A percentile compares a stretch with the other conserved stretches of the same genome.
phyloP scores from a whole-genome alignment of 2,113 vertebrate genomes.

The Mugil cephalus region DNA sequence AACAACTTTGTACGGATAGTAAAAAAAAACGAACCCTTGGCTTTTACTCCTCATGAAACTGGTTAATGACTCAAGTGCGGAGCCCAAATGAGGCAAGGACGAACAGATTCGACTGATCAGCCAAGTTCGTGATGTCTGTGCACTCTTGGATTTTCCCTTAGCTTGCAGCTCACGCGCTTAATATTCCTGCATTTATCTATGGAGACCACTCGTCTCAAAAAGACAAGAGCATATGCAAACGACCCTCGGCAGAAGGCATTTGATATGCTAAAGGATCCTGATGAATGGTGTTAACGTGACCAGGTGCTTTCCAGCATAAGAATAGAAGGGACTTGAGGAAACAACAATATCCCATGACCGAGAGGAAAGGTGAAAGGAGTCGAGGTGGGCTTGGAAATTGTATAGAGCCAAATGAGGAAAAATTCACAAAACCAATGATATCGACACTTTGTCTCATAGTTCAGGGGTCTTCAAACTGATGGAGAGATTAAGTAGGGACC shows the following conservation, averaged over 20 bases:
- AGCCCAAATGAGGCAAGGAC: conserved; percentile 14
- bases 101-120: conserved; percentile 2
- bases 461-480: no score
- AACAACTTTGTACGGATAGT: conserved; percentile 33
- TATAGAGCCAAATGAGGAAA: conserved; percentile 14
- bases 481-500: no score
- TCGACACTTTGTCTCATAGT: conserved; percentile 56
- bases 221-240: conserved; percentile 78
- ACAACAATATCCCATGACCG: conserved; percentile 34
- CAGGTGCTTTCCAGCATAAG: conserved; percentile 63
- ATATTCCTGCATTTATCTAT: conserved; percentile 49
- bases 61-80: conserved; percentile 30
- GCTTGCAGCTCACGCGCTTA: conserved; percentile 35
- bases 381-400: background rate
- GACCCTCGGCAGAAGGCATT: conserved; percentile 73
- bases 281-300: conserved; percentile 75
- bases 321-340: conserved; percentile 40
- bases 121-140: conserved; percentile 4
- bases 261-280: conserved; percentile 73
- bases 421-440: conserved; percentile 42
- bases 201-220: conserved; percentile 35
- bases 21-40: conserved; percentile 11
- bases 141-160: conserved; percentile 12
- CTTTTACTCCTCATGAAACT: conserved; percentile 25
- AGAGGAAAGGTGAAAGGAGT: conserved; percentile 31